A percentile compares a stretch with the other conserved stretches of the same genome.
Evolutionary conservation across 2,888 invertebrate genomes (phyloP).

Genomic region (Latrodectus hesperus): DNA sequence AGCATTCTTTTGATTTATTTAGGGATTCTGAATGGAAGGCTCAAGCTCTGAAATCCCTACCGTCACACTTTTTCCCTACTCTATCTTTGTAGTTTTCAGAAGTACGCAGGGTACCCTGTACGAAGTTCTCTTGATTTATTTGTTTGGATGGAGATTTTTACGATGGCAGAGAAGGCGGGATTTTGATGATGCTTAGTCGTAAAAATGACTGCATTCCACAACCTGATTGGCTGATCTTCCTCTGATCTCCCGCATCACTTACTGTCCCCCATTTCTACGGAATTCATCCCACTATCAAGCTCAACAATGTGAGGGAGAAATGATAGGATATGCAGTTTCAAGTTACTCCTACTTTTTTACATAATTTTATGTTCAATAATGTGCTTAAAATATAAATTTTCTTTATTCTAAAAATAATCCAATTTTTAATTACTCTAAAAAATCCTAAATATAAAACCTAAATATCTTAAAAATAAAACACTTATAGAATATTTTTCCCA

Average conservation of each 20-base stretch:
- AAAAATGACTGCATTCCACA: constrained; percentile 21
- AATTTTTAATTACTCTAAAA: no score
- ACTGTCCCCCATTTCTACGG: not conserved
- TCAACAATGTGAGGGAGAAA: no score
- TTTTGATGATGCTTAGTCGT: constrained; percentile 49
- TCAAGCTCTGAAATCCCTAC: constrained; percentile 5
- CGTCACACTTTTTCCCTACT: not conserved
- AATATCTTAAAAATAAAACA: no score
- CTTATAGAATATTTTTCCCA: no score
- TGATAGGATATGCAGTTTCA: no score
- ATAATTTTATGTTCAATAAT: not conserved
- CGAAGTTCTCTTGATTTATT: constrained; percentile 40
- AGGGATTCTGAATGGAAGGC: constrained; percentile 27
- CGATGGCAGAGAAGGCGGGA: constrained; percentile 53
- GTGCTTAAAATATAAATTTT: not conserved
- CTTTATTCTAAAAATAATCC: no score
- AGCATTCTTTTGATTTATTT: constrained; percentile 48
- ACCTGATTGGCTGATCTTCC: constrained; percentile 4
- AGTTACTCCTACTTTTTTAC: no score
- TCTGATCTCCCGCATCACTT: constrained; percentile 7
- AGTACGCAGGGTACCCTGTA: not conserved
- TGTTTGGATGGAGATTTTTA: constrained; percentile 27
- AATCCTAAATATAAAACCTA: no score
- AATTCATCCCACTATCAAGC: no score
- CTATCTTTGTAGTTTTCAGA: not conserved